A percentile compares a stretch with the other conserved stretches of the same genome.
Conservation (phyloP, 2,113 vertebrate species). For the Podarcis raffonei region DNA sequence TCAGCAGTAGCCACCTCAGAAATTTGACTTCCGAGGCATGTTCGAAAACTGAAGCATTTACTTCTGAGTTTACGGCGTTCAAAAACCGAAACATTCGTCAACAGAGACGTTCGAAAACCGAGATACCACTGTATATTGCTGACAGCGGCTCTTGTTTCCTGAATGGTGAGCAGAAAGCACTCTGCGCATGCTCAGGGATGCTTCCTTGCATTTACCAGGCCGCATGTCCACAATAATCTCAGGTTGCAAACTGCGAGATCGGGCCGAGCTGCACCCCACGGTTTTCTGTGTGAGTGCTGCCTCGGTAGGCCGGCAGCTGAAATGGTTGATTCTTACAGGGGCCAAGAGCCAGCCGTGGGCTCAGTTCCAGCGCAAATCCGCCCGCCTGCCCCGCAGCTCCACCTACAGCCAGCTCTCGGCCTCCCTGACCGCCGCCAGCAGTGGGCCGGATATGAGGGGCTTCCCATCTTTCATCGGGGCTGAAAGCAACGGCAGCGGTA, state of each 20-base stretch:
- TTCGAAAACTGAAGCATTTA: no score
- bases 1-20: no score
- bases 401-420: constrained; percentile 90
- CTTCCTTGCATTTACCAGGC: not conserved
- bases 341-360: constrained; percentile 90
- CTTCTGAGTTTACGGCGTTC: no score
- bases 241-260: not conserved
- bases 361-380: constrained; percentile 89
- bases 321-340: constrained; percentile 70
- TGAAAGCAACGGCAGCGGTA: constrained; percentile 88
- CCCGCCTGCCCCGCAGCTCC: constrained; percentile 83
- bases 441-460: constrained; percentile 84
- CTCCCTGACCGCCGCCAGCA: constrained; percentile 87
- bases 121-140: not conserved
- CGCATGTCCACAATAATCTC: not conserved
- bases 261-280: not conserved
- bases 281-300: not conserved
- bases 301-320: no score
- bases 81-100: no score
- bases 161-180: not conserved
- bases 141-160: not conserved
- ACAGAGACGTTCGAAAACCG: no score
- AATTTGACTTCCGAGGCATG: no score
- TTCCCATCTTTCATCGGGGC: constrained; percentile 92
- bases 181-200: not conserved